Percentiles rank a stretch among this genome's conserved stretches.
Conservation (phyloP, 2,888 invertebrate species). For the Andrena minutula region DNA sequence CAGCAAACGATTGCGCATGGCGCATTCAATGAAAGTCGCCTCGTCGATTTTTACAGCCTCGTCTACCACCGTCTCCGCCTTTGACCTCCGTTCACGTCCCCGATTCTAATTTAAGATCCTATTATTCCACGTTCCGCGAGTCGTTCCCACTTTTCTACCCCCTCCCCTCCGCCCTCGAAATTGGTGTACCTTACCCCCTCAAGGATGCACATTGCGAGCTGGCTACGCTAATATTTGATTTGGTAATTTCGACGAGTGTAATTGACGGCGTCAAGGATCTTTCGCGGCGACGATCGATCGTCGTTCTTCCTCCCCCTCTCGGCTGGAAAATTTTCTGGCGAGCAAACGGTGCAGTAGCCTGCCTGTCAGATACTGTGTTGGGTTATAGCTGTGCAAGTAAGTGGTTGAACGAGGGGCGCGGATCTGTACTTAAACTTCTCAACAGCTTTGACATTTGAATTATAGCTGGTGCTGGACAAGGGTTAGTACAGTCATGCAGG, state of each 20-base stretch:
- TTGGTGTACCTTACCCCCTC: slow-evolving; percentile 10
- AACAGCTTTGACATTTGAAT: background rate
- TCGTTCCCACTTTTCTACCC: background rate
- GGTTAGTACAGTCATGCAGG: background rate
- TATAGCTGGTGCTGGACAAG: background rate
- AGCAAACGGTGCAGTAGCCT: background rate
- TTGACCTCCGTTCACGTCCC: slow-evolving; percentile 41
- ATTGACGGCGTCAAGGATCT: slow-evolving; percentile 17
- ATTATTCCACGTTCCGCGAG: slow-evolving; percentile 42
- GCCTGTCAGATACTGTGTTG: background rate
- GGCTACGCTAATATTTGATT: slow-evolving; percentile 38
- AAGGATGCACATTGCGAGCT: background rate
- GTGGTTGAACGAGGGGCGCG: background rate
- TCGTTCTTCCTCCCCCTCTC: background rate
- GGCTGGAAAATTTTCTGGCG: slow-evolving; percentile 29
- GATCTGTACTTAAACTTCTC: background rate
- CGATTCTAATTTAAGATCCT: slow-evolving; percentile 62
- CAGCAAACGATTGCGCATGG: slow-evolving; percentile 64
- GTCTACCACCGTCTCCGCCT: slow-evolving; percentile 36
- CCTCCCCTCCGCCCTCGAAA: background rate
- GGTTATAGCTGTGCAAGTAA: background rate
- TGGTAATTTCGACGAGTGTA: slow-evolving; percentile 38
- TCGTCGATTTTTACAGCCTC: slow-evolving; percentile 55
- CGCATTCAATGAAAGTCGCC: slow-evolving; percentile 57
- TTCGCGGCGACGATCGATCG: background rate